Evolutionary conservation across 2,797 vertebrate species (phyloP).

Genomic region (Euphonia xanthogaster): DNA sequence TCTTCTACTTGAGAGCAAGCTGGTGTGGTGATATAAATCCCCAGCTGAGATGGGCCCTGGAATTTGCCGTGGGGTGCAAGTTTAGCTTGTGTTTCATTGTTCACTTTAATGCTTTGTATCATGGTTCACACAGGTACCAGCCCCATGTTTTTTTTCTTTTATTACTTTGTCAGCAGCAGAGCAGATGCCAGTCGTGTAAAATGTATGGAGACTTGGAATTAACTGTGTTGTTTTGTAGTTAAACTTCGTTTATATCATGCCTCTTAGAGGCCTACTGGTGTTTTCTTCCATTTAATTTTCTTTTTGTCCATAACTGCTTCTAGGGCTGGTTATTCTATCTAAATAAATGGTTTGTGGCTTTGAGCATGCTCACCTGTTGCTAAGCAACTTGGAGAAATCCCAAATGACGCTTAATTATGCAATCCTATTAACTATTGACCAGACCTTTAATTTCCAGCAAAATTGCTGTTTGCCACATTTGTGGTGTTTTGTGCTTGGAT

Average conservation of each 20-base stretch:
- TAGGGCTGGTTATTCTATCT: background rate
- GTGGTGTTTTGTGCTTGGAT: background rate
- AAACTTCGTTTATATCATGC: background rate
- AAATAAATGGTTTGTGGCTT: background rate
- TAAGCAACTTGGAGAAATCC: slow-evolving; percentile 25
- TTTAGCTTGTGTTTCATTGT: background rate
- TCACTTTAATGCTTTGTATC: background rate
- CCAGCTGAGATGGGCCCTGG: background rate
- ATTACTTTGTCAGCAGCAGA: background rate
- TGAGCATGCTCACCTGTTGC: slow-evolving; percentile 19
- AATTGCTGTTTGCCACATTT: background rate
- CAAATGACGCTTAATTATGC: background rate
- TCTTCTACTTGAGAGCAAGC: background rate
- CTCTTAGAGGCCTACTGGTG: background rate
- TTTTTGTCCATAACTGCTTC: background rate
- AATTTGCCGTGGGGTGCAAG: background rate
- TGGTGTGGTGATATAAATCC: background rate
- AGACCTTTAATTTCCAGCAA: background rate
- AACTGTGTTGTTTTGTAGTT: background rate
- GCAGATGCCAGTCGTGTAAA: background rate
- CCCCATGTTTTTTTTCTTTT: background rate
- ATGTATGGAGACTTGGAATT: background rate
- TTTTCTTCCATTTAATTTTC: background rate
- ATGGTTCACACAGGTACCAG: background rate
- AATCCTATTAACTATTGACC: slow-evolving; percentile 35